These are phyloP conservation scores for Beris chalybata DNA, from an alignment of 2,888 invertebrate genomes.

Conservation along the genomic window DNA sequence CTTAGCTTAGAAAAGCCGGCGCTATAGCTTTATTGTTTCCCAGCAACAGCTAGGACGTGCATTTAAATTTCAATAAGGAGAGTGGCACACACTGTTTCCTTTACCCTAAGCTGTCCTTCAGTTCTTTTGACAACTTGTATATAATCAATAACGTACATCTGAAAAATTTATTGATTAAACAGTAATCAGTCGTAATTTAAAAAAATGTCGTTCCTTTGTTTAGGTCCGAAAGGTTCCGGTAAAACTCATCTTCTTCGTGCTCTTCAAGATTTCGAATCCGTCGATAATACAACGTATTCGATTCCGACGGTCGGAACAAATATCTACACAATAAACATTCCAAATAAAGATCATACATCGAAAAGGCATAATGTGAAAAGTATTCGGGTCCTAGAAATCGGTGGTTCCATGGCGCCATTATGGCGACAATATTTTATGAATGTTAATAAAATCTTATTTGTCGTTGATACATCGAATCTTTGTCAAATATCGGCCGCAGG, in stretches of 20 bases:
- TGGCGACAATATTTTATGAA: constrained; percentile 77
- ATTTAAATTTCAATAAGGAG: no score
- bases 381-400: constrained; percentile 70
- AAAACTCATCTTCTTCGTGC: constrained; percentile 78
- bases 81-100: no score
- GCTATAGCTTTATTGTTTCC: no score
- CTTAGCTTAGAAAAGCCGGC: no score
- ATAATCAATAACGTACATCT: not conserved
- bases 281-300: constrained; percentile 76
- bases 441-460: constrained; percentile 71
- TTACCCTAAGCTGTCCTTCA: no score
- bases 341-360: constrained; percentile 45
- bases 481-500: constrained; percentile 84
- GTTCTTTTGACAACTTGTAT: no score
- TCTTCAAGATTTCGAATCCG: constrained; percentile 68
- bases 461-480: constrained; percentile 81
- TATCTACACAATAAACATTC: constrained; percentile 66
- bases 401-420: constrained; percentile 79
- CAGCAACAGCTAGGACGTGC: no score
- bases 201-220: constrained; percentile 61
- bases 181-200: not conserved
- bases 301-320: constrained; percentile 81
- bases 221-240: constrained; percentile 79
- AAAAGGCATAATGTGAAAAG: constrained; percentile 51
- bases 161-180: constrained; percentile 20